Conservation (phyloP, 2,797 vertebrate species). For the Menidia menidia region DNA sequence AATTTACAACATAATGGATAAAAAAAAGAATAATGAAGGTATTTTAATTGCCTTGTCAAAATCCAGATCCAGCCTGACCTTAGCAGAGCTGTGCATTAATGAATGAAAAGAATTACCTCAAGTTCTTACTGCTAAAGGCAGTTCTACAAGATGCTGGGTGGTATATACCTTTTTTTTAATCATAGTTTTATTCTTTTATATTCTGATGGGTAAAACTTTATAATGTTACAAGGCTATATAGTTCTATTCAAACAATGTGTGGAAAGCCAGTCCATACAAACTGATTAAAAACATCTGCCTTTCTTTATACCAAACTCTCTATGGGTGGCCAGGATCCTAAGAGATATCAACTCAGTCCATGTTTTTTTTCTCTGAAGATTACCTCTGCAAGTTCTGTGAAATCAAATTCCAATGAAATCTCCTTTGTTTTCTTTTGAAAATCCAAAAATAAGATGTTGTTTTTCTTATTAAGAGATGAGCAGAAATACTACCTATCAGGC, state of each 20-base stretch:
- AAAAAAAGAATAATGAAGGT: no score
- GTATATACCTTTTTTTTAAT: no score
- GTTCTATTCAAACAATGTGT: no score
- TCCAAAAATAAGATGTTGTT: constrained; percentile 6
- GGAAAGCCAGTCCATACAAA: no score
- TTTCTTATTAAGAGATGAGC: constrained; percentile 24
- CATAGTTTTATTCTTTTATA: no score
- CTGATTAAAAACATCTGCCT: no score
- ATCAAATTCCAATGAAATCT: constrained; percentile 38
- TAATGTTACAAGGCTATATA: no score
- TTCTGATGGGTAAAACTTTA: no score
- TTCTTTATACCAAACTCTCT: neutral
- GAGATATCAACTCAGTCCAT: constrained; percentile 18
- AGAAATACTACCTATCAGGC: constrained; percentile 8
- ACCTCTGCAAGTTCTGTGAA: constrained; percentile 21
- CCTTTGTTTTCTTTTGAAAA: neutral
- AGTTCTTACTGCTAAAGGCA: neutral
- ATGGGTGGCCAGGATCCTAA: neutral
- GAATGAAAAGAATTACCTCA: neutral
- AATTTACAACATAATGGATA: no score
- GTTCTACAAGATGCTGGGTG: neutral
- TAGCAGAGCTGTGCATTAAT: no score
- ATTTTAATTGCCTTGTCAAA: no score
- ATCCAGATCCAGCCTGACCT: no score
- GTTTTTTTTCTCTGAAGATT: constrained; percentile 4